Evolutionary conservation across 2,797 vertebrate species (phyloP).

Genomic region (Heterohyrax brucei): DNA sequence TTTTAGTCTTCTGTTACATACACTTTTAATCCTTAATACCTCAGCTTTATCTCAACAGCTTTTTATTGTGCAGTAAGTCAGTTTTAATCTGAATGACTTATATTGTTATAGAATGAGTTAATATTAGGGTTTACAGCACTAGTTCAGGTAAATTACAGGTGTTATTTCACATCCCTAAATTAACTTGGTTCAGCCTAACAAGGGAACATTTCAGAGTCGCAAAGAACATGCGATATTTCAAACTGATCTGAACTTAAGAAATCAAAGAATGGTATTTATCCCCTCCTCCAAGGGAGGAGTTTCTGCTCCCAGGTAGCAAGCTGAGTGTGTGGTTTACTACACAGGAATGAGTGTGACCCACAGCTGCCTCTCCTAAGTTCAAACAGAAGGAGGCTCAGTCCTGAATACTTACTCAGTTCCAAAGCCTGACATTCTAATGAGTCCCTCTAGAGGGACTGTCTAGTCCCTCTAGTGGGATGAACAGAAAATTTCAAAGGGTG

Average conservation of each 20-base stretch:
- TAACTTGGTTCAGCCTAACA: neutral
- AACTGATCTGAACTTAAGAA: neutral
- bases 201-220: neutral
- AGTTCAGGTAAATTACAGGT: neutral
- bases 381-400: neutral
- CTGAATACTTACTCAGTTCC: neutral
- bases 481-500: too few species aligned
- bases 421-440: neutral
- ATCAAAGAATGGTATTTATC: neutral
- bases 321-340: neutral
- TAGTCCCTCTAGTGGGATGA: too few species aligned
- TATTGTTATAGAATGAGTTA: neutral
- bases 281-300: neutral
- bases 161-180: neutral
- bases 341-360: neutral
- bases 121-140: neutral
- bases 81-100: neutral
- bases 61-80: neutral
- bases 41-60: neutral
- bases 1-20: neutral
- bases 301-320: neutral
- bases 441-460: neutral
- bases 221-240: neutral
- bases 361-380: neutral
- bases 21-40: conserved; percentile 12